A percentile compares a stretch with the other conserved stretches of the same genome.
These are phyloP conservation scores for Gopherus evgoodei DNA, from an alignment of 2,113 vertebrate genomes.

Conservation along the genomic window DNA sequence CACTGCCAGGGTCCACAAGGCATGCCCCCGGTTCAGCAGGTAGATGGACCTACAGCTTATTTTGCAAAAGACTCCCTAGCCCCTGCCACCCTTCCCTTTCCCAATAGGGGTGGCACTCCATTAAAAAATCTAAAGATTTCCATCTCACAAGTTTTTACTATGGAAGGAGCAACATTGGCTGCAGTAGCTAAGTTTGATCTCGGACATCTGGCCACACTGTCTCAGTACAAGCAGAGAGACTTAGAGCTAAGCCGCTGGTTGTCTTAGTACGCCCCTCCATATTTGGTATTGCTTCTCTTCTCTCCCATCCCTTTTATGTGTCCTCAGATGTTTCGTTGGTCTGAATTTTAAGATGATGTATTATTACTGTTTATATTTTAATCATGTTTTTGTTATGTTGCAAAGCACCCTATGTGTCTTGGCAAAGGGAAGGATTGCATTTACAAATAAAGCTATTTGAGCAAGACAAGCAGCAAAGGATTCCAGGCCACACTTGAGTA, in stretches of 20 bases:
- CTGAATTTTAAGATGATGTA: slow-evolving; percentile 6
- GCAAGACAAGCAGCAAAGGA: slow-evolving; percentile 32
- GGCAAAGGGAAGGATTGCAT: slow-evolving; percentile 27
- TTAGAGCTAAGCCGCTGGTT: neutral
- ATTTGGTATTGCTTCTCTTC: neutral
- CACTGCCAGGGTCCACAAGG: neutral
- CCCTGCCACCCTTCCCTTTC: neutral
- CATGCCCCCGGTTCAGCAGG: neutral
- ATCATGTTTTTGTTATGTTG: slow-evolving; percentile 48
- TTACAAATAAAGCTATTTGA: slow-evolving; percentile 19
- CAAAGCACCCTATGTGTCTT: neutral
- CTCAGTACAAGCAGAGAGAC: neutral
- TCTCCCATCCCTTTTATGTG: neutral
- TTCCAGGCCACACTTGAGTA: neutral
- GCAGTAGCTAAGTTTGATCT: neutral
- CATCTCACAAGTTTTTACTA: neutral
- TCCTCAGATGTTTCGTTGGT: neutral
- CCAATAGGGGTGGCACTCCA: neutral
- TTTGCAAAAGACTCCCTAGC: neutral
- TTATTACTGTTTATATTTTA: slow-evolving; percentile 26
- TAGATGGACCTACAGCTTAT: accelerated
- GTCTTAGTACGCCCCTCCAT: neutral
- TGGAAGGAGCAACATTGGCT: neutral
- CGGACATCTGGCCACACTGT: neutral
- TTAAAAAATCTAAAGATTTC: neutral